A percentile compares a stretch with the other conserved stretches of the same genome.
phyloP scores from a whole-genome alignment of 1,140 invertebrate species.

The Drosophila ficusphila region DNA sequence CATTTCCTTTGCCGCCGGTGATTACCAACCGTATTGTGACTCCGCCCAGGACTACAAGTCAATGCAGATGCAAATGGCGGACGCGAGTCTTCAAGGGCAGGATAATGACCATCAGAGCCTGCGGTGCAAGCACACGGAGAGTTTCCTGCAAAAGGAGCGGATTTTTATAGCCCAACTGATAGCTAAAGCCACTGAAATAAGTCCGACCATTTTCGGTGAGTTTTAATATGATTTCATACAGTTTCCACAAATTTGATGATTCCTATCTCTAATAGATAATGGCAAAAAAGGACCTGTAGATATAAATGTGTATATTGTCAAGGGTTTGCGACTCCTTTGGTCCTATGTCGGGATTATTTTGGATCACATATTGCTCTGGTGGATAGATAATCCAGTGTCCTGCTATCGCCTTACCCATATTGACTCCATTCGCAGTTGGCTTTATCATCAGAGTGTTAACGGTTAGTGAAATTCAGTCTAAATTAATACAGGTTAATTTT shows the following conservation, averaged over 20 bases:
- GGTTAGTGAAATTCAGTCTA: slow-evolving; percentile 67
- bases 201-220: slow-evolving; percentile 76
- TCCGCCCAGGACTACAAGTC: slow-evolving; percentile 61
- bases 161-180: slow-evolving; percentile 75
- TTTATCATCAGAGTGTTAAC: slow-evolving; percentile 87
- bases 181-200: slow-evolving; percentile 72
- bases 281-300: slow-evolving; percentile 73
- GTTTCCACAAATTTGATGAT: rapidly evolving
- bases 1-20: slow-evolving; percentile 69
- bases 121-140: slow-evolving; percentile 84
- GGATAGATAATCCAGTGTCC: slow-evolving; percentile 88
- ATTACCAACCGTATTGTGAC: slow-evolving; percentile 68
- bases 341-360: slow-evolving; percentile 89
- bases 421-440: slow-evolving; percentile 88
- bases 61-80: slow-evolving; percentile 35
- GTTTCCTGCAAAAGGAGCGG: slow-evolving; percentile 72
- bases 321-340: slow-evolving; percentile 88
- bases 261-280: slow-evolving; percentile 70
- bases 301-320: slow-evolving; percentile 74
- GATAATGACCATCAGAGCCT: slow-evolving; percentile 69
- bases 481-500: no score
- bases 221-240: not conserved
- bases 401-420: slow-evolving; percentile 88
- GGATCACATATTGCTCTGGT: slow-evolving; percentile 92
- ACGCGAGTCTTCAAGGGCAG: slow-evolving; percentile 2